phyloP scores from a whole-genome alignment of 2,888 invertebrate genomes.

The Spisula solida region DNA sequence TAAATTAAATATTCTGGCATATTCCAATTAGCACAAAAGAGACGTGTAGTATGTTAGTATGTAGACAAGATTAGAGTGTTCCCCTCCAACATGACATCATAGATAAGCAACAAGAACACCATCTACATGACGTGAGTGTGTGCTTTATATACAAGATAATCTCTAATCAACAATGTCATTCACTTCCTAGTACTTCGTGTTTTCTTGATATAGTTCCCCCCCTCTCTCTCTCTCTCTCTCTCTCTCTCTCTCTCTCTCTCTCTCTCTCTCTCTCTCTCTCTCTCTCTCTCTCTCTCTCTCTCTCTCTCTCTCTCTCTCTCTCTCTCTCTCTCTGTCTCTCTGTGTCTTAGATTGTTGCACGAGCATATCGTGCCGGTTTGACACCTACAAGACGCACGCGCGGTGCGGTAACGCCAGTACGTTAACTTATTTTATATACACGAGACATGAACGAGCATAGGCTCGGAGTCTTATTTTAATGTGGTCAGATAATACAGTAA shows the following conservation, averaged over 20 bases:
- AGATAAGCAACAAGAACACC: background rate
- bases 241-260: background rate
- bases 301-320: background rate
- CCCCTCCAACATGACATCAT: background rate
- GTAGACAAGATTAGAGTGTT: background rate
- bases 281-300: background rate
- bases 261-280: background rate
- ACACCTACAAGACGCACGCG: background rate
- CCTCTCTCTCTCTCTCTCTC: background rate
- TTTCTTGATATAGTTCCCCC: background rate
- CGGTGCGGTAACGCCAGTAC: background rate
- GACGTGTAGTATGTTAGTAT: background rate
- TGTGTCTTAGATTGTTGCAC: no score
- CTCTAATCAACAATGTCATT: slow-evolving; percentile 2
- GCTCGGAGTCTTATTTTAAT: no score
- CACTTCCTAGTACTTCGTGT: background rate
- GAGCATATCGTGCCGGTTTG: no score
- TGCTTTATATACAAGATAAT: background rate
- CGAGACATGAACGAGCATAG: no score
- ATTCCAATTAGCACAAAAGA: background rate
- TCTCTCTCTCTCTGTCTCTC: background rate
- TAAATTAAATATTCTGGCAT: no score
- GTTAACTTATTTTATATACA: no score
- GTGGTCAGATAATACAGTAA: no score
- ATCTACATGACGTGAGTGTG: background rate